phyloP scores from a whole-genome alignment of 1,140 invertebrate genomes.

The Drosophila pandora region DNA sequence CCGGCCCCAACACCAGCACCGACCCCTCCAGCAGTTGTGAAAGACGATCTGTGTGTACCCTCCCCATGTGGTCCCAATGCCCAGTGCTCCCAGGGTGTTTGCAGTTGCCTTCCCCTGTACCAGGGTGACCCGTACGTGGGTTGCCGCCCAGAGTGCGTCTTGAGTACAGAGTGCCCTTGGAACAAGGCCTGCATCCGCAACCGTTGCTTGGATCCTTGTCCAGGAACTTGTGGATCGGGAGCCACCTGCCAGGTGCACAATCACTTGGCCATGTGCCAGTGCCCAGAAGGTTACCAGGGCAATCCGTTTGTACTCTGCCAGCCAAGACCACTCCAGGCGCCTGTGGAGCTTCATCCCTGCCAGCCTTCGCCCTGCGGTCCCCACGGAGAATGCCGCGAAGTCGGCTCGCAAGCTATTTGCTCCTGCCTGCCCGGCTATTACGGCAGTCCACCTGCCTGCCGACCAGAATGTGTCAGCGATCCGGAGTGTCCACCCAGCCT shows the following conservation, averaged over 20 bases:
- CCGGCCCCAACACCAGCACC: constrained; percentile 83
- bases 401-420: constrained; percentile 84
- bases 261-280: constrained; percentile 84
- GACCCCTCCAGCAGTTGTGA: constrained; percentile 86
- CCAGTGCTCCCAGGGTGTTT: constrained; percentile 86
- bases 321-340: constrained; percentile 77
- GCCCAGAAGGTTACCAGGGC: constrained; percentile 63
- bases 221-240: constrained; percentile 89
- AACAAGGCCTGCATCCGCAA: constrained; percentile 89
- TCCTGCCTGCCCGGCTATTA: constrained; percentile 84
- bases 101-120: constrained; percentile 87
- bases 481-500: constrained; percentile 85
- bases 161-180: constrained; percentile 91
- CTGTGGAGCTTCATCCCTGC: constrained; percentile 84
- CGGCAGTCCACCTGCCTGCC: constrained; percentile 86
- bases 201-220: constrained; percentile 90
- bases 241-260: constrained; percentile 91
- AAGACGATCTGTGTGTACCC: constrained; percentile 88
- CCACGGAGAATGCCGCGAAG: constrained; percentile 85
- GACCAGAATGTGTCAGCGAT: constrained; percentile 86
- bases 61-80: constrained; percentile 92
- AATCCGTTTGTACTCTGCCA: constrained; percentile 76
- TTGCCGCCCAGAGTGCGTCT: constrained; percentile 92
- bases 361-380: constrained; percentile 86
- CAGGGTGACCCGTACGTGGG: constrained; percentile 89